Conservation (phyloP, 2,888 invertebrate species). For the Camptogramma bilineatum region DNA sequence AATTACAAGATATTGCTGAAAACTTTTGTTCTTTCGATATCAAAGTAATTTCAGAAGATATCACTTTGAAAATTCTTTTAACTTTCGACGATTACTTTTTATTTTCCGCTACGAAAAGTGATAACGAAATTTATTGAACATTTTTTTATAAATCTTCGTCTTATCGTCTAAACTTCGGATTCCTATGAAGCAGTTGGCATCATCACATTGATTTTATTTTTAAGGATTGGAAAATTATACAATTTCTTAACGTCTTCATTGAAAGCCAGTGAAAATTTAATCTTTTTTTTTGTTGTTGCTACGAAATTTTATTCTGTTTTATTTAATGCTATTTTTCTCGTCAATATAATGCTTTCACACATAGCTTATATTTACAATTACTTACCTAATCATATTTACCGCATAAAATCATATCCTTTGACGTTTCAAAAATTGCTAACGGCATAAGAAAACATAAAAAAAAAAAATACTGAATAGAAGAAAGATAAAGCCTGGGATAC, state of each 20-base stretch:
- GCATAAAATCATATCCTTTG: no score
- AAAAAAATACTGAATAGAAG: no score
- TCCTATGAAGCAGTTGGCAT: not conserved
- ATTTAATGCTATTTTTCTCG: no score
- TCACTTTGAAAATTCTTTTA: constrained; percentile 9
- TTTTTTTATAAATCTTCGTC: constrained; percentile 2
- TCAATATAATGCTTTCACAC: no score
- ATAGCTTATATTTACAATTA: no score
- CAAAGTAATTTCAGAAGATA: constrained; percentile 4
- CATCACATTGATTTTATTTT: not conserved
- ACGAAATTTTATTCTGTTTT: no score
- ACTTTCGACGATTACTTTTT: constrained; percentile 8
- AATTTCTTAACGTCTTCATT: not conserved
- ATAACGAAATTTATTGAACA: constrained; percentile 9
- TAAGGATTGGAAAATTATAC: not conserved
- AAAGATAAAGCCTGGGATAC: no score
- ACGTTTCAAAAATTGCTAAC: no score
- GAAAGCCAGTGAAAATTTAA: no score
- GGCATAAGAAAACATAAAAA: no score
- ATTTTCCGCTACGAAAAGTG: constrained; percentile 10
- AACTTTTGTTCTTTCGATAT: not conserved
- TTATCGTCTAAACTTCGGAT: constrained; percentile 9
- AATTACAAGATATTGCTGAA: not conserved
- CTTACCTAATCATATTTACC: no score
- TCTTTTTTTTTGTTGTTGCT: no score